phyloP scores from a whole-genome alignment of 2,888 invertebrate species.

The Pinctada fucata region DNA sequence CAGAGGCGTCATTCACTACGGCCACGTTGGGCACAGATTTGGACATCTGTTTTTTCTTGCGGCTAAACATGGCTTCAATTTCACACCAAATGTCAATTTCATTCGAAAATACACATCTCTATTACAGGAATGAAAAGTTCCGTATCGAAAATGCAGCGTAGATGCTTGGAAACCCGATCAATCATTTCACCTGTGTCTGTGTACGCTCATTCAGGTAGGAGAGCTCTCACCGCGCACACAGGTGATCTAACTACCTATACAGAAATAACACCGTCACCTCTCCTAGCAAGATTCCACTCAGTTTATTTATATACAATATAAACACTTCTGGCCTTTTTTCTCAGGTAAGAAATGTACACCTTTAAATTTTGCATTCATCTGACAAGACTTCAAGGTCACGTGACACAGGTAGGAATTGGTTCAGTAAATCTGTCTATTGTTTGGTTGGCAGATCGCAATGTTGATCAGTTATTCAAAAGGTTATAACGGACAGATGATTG shows the following conservation, averaged over 20 bases:
- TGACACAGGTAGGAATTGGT: not conserved
- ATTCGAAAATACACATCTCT: not conserved
- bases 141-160: too few relatives aligned
- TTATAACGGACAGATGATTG: too few relatives aligned
- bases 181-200: too few relatives aligned
- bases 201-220: too few relatives aligned
- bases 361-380: not conserved
- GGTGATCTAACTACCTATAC: not conserved
- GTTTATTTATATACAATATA: not conserved
- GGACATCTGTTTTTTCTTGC: constrained; percentile 48
- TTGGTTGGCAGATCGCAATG: not conserved
- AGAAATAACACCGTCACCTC: constrained; percentile 9
- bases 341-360: not conserved
- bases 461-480: too few relatives aligned
- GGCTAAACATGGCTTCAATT: constrained; percentile 45
- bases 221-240: too few relatives aligned
- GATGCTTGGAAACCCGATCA: too few relatives aligned
- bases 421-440: not conserved
- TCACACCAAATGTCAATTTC: constrained; percentile 5
- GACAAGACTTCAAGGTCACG: not conserved
- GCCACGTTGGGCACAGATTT: not conserved
- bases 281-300: not conserved
- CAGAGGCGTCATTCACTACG: not conserved
- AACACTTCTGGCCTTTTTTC: not conserved
- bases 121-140: too few relatives aligned